Percentiles rank a stretch among this genome's conserved stretches.
Conservation (phyloP, 1,140 invertebrate genomes). For the Phymastichus coffea region DNA sequence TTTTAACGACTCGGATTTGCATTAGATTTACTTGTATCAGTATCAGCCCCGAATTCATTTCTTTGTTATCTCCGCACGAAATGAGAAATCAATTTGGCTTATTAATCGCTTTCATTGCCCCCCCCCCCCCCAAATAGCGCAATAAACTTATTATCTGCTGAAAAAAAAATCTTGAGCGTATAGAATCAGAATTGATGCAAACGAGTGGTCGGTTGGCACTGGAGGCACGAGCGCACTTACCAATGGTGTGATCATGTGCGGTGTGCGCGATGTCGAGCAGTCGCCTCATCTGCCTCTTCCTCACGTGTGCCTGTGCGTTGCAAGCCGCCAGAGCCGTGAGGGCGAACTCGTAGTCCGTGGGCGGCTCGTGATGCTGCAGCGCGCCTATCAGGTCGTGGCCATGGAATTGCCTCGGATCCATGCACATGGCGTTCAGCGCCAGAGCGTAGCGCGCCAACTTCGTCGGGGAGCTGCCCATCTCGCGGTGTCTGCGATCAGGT, state of each 20-base stretch:
- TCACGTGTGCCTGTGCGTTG: conserved; percentile 75
- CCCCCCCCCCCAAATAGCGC: too few relatives aligned
- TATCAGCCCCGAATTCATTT: too few relatives aligned
- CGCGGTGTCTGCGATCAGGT: conserved; percentile 60
- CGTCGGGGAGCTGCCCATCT: conserved; percentile 71
- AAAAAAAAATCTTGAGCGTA: too few relatives aligned
- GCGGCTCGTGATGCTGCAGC: conserved; percentile 68
- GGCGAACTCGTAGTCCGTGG: conserved; percentile 69
- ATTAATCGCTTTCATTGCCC: too few relatives aligned
- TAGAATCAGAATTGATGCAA: too few relatives aligned
- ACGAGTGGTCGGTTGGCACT: too few relatives aligned
- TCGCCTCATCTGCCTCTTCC: conserved; percentile 74
- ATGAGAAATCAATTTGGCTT: too few relatives aligned
- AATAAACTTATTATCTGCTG: too few relatives aligned
- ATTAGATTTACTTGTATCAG: too few relatives aligned
- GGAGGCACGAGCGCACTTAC: too few relatives aligned
- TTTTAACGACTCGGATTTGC: too few relatives aligned
- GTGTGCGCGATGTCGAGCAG: conserved; percentile 75
- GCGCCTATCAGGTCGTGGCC: conserved; percentile 76
- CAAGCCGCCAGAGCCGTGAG: conserved; percentile 70
- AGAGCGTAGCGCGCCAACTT: conserved; percentile 73
- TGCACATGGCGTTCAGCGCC: conserved; percentile 74
- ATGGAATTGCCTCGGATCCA: conserved; percentile 79
- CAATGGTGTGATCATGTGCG: conserved; percentile 73
- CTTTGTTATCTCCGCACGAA: too few relatives aligned